Evolutionary conservation across 2,113 vertebrate species (phyloP).

Genomic region (Astatotilapia flaviijosephi): DNA sequence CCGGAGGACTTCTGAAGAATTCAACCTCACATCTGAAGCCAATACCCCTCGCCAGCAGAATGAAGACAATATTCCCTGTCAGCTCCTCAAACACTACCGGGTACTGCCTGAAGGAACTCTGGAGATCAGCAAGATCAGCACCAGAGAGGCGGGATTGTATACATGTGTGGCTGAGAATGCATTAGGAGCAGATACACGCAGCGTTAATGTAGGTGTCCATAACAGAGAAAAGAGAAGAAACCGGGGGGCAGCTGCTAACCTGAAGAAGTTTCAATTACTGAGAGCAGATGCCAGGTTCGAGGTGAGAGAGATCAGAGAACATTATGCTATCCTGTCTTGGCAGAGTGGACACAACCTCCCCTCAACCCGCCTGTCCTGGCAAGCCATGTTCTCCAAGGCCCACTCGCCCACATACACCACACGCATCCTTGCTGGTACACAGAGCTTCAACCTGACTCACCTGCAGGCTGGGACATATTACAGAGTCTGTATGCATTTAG

Average conservation of each 20-base stretch:
- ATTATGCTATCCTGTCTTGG: conserved; percentile 82
- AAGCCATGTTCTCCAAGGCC: conserved; percentile 49
- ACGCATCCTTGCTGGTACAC: conserved; percentile 82
- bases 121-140: conserved; percentile 76
- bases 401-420: conserved; percentile 60
- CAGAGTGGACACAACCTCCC: conserved; percentile 74
- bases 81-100: conserved; percentile 53
- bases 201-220: conserved; percentile 78
- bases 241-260: background rate
- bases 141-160: conserved; percentile 81
- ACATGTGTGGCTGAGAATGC: conserved; percentile 94
- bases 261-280: conserved; percentile 4
- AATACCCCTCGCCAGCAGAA: background rate
- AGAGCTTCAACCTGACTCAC: conserved; percentile 86
- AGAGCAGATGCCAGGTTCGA: conserved; percentile 44
- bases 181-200: conserved; percentile 87
- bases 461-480: conserved; percentile 85
- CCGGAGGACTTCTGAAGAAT: background rate
- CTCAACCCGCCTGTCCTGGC: conserved; percentile 86
- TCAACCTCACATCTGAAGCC: background rate
- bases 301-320: conserved; percentile 74
- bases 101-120: conserved; percentile 86
- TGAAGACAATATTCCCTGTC: background rate
- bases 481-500: conserved; percentile 82
- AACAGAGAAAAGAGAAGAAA: conserved; percentile 48